Base-by-base conservation (phyloP, 2,888 invertebrate species). In the Acheta domesticus region DNA sequence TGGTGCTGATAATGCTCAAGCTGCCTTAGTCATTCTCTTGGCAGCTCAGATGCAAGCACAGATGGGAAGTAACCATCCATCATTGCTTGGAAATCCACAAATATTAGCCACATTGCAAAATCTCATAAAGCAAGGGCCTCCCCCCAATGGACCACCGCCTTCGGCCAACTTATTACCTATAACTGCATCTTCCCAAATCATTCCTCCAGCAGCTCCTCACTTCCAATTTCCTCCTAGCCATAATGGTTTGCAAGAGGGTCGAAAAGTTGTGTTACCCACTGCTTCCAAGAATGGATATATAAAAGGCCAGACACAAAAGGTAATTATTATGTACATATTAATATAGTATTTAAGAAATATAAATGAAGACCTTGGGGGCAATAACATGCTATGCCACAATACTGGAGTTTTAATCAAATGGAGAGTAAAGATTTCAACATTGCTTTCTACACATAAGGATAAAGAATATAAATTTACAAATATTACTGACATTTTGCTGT, bases 41-140 rank as follows among this genome's bases (percentile, higher is more conserved):
- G 85, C 86, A 11, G 85, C 85, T 75, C 86, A 86, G 81, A 84
- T 85, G 83, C 86, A 86, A 81, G 82, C 82, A 49, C 83, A 84
- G 77, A 82, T 82, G 81, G 83, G 83, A 23, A 82, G 76, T 77
- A 81, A 78, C 76, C 82, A 82, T 36, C 83, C 83, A 14, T 82
- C 83, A 21, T 81, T 84, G 20, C 81, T 84, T 48, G 83, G 83
- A n/a, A 86, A 85, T 80, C 85, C 85, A 49, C 85, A 86, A 80
- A 83, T 86, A 81, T 82, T 85, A 73, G 84, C 84, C 48, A 84
- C 85, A 1, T 83, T 86, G n/a, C 86, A 86, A 82, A 84, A 84
- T 23, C 83, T 86, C 81, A 84, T 83, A 50, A 83, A 82, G 76
- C 80, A 80, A 48, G 76, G 77, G n/a, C 77, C 75, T 11, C 78